Evolutionary conservation across 1,140 invertebrate species (phyloP), one percentile per base, ranked within the genome.

Genomic region (Mesaphorura yosii): DNA sequence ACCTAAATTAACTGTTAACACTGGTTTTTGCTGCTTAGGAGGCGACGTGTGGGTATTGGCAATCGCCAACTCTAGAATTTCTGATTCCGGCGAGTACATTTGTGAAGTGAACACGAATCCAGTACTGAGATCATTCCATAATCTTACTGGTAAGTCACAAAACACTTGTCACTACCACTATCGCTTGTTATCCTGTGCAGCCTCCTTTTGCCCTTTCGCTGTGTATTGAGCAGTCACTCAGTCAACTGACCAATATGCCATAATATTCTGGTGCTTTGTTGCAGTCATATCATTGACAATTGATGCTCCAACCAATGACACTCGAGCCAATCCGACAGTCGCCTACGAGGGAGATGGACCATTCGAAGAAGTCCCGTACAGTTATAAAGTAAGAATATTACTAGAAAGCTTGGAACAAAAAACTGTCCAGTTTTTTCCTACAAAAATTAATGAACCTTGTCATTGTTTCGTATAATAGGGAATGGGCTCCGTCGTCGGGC

Each of bases 1-100:
- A 42, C 12, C 14, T 20, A 6, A 42, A 42, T n/a, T n/a, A n/a
- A n/a, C n/a, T n/a, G n/a, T n/a, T n/a, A n/a, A n/a, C n/a, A n/a
- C n/a, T n/a, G 17, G 40, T 12, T 42, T 42, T 20, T 42, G 20
- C 48, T 22, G 10, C 45, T 50, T 20, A 74, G 81, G 80, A 15
- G 82, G 83, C 1, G 83, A 86, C 64, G 83, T 86, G 14, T 88
- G 84, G 84, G 82, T 86, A 25, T 72, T 88, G n/a, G 76, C 82
- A 37, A 84, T 88, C 62, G 80, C 79, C 62, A 70, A 74, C 23
- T 75, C 79, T 1, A 78, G 75, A 62, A 66, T 76, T 3, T 73
- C 72, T 6, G 86, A 88, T 67, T 76, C 81, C 4, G 86, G 84
- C 2, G 72, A 84, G 6, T 88, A 88, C 64, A 77, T 82, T 56